Conservation (phyloP, 2,113 vertebrate species). For the Harpagus bidentatus region DNA sequence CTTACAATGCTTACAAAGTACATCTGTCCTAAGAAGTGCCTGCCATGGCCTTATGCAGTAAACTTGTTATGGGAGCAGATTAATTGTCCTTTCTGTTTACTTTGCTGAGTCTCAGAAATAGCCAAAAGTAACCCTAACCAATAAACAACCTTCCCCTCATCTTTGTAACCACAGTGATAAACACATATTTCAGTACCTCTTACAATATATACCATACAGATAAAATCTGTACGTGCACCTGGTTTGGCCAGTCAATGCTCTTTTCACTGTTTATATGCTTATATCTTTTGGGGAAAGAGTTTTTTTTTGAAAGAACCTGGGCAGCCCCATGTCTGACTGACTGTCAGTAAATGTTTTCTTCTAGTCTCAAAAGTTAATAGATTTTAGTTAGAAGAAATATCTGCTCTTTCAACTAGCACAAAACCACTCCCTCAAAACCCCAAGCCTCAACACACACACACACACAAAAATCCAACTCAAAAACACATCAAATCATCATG, state of each 20-base stretch:
- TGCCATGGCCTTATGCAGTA: not conserved
- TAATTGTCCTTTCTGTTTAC: not conserved
- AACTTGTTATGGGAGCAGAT: not conserved
- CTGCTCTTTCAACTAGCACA: not conserved
- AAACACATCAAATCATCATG: not conserved
- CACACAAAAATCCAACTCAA: accelerated
- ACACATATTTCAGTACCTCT: not conserved
- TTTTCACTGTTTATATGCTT: not conserved
- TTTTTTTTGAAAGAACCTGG: not conserved
- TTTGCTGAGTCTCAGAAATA: not conserved
- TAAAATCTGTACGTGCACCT: not conserved
- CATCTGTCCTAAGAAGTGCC: not conserved
- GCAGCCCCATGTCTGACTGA: not conserved
- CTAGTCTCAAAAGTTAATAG: not conserved
- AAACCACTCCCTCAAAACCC: not conserved
- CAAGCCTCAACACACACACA: not conserved
- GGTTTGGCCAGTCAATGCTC: not conserved
- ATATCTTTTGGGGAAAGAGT: not conserved
- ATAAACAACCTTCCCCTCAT: not conserved
- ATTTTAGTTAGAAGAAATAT: not conserved
- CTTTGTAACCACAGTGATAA: not conserved
- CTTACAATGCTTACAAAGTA: not conserved
- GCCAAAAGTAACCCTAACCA: not conserved
- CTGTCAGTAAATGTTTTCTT: not conserved
- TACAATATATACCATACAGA: not conserved